Evolutionary conservation across 2,113 vertebrate species (phyloP), one percentile per base, ranked within the genome.

Genomic region (Empidonax alnorum): DNA sequence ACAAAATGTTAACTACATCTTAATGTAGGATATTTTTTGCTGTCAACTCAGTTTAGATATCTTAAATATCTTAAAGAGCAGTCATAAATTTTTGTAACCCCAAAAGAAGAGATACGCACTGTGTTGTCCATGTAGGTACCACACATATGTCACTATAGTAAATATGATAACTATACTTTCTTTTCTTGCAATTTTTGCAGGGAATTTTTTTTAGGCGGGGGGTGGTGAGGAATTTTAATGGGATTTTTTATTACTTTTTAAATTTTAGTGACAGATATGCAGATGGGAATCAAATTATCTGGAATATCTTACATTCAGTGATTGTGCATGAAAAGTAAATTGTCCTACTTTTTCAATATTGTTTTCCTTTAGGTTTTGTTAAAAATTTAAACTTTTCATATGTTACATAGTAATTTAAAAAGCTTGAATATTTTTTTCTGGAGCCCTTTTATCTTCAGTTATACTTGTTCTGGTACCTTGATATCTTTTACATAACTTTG

Each of bases 401-500:
- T 9, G 12, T 75, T 91, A 81, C 11, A 25, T 6, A 61, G 23
- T 46, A 92, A 84, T 68, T 81, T 76, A 12, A 52, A 84, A 87
- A 84, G 3, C 23, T 62, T 14, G 3, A 74, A 42, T 55, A 39
- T 25, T 79, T 65, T 79, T 69, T 58, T 87, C 12, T 25, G 67
- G 63, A 77, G 53, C 20, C 7, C 4, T 89, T 94, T 89, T 68
- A 55, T 74, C 5, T 72, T 94, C 76, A 56, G 28, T 63, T 69
- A 16, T 52, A 93, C 58, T 44, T 94, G 50, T 82, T 90, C 35
- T 35, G 28, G 78, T 76, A 81, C 50, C 61, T 87, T 65, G 25
- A 85, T 77, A 42, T 52, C 18, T 96, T 98, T 95, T 97, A 94
- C 73, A 85, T 97, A 97, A 97, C 96, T 96, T 95, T 88, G 71